Evolutionary conservation across 2,113 vertebrate species (phyloP).

Genomic region (Pelecanoides urinatrix): DNA sequence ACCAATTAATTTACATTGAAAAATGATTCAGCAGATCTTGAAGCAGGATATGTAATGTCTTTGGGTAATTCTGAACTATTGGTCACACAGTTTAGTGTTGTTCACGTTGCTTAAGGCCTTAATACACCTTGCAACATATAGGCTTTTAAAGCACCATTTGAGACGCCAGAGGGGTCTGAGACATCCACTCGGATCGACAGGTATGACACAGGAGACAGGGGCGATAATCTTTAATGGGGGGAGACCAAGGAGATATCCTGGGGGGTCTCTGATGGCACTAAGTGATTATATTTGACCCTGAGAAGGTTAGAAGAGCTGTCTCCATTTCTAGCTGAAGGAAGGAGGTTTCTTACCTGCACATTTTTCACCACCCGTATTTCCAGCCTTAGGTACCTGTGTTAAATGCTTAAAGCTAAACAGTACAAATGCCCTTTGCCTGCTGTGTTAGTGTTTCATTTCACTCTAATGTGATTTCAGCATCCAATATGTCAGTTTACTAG

Average conservation of each 20-base stretch:
- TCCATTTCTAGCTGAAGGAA: neutral
- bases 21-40: neutral
- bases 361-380: neutral
- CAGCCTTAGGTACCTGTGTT: neutral
- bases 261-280: neutral
- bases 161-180: neutral
- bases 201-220: neutral
- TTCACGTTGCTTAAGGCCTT: neutral
- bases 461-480: conserved; percentile 13
- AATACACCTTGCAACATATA: neutral
- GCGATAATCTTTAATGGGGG: neutral
- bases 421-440: neutral
- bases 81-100: neutral
- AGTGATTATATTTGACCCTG: neutral
- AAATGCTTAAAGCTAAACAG: neutral
- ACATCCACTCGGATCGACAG: neutral
- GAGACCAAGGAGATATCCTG: neutral
- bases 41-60: neutral
- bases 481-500: neutral
- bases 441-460: neutral
- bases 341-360: neutral
- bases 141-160: neutral
- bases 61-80: neutral
- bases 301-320: neutral
- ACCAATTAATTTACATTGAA: neutral